A percentile compares a stretch with the other conserved stretches of the same genome.
Evolutionary conservation across 2,797 vertebrate genomes (phyloP).

Genomic region (Enteromius mattozi): DNA sequence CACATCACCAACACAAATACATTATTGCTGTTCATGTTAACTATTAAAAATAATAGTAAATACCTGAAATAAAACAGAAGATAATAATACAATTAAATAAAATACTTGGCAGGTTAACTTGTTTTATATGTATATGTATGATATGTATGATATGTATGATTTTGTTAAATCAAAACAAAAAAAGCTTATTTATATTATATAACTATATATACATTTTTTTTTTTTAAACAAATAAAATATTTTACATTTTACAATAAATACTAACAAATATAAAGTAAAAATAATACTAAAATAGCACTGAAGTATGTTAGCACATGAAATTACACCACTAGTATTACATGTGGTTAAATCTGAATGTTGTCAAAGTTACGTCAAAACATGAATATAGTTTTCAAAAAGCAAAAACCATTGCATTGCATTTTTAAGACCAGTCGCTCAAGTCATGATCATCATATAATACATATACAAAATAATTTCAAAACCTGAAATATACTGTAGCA

Average conservation of each 20-base stretch:
- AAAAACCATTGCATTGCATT: neutral
- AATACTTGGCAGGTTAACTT: neutral
- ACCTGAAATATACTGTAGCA: neutral
- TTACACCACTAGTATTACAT: neutral
- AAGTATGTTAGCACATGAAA: neutral
- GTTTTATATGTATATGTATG: neutral
- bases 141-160: too few species aligned
- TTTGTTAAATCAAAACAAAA: too few species aligned
- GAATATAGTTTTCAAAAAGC: neutral
- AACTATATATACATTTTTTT: too few species aligned
- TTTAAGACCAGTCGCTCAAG: neutral
- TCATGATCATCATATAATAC: neutral
- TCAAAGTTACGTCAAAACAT: neutral
- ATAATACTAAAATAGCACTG: neutral
- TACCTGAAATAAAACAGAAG: neutral
- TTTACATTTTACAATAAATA: neutral
- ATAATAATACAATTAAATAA: neutral
- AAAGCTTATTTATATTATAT: too few species aligned
- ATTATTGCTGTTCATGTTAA: neutral
- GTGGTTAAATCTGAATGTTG: neutral
- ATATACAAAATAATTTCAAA: conserved; percentile 1
- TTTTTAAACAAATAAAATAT: too few species aligned
- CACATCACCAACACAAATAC: neutral
- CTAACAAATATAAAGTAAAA: neutral
- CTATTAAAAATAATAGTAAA: neutral